Evolutionary conservation across 1,140 invertebrate species (phyloP).

Genomic region (Aradophagus sp.): DNA sequence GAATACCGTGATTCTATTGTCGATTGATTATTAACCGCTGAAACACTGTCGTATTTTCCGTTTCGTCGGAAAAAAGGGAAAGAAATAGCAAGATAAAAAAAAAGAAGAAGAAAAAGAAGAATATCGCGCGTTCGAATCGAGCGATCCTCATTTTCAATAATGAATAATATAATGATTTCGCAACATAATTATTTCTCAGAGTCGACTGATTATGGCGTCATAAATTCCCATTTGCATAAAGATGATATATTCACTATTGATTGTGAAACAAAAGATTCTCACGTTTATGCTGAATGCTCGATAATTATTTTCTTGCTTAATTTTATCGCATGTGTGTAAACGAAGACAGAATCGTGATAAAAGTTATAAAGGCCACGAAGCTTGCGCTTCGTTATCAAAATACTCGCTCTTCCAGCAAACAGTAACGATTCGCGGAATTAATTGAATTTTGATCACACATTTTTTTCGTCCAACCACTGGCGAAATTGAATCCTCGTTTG

Average conservation of each 20-base stretch:
- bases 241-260: slow-evolving; percentile 56
- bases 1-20: too few relatives aligned
- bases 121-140: slow-evolving; percentile 17
- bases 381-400: slow-evolving; percentile 14
- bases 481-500: too few relatives aligned
- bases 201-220: slow-evolving; percentile 49
- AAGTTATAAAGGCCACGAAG: slow-evolving; percentile 30
- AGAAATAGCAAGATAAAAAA: too few relatives aligned
- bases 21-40: too few relatives aligned
- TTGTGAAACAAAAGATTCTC: slow-evolving; percentile 58
- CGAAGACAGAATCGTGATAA: slow-evolving; percentile 28
- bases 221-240: slow-evolving; percentile 55
- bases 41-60: too few relatives aligned
- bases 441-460: too few relatives aligned
- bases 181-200: slow-evolving; percentile 49
- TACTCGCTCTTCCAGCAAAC: background rate
- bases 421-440: too few relatives aligned
- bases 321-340: slow-evolving; percentile 51
- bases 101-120: too few relatives aligned
- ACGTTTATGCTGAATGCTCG: slow-evolving; percentile 54
- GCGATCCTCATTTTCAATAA: slow-evolving; percentile 35
- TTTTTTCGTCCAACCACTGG: too few relatives aligned
- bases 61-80: too few relatives aligned
- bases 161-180: slow-evolving; percentile 44
- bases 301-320: slow-evolving; percentile 58